phyloP scores from a whole-genome alignment of 1,140 invertebrate genomes.

The Globodera rostochiensis region DNA sequence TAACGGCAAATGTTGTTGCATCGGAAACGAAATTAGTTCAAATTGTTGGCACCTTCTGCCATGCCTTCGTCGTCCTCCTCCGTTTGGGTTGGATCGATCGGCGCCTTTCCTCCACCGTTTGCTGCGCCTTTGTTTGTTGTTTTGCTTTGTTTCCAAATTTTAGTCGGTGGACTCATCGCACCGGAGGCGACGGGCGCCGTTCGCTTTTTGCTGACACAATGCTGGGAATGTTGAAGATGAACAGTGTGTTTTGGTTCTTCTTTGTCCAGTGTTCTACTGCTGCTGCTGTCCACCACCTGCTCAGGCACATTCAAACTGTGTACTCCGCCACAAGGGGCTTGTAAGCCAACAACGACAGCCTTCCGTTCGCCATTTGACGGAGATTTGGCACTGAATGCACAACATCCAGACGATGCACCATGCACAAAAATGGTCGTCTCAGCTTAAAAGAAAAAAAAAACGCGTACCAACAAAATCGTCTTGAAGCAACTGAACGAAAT shows the following conservation, averaged over 20 bases:
- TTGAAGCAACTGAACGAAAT: not conserved
- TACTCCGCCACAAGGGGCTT: not conserved
- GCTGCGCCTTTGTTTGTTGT: not conserved
- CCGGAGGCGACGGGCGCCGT: not conserved
- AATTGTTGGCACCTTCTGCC: not conserved
- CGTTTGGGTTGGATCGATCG: not conserved
- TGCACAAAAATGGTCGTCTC: not conserved
- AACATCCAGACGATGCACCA: not conserved
- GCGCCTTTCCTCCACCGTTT: not conserved
- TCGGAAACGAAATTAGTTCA: not conserved
- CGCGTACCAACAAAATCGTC: not conserved
- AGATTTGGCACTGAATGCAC: not conserved
- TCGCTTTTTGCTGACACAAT: constrained; percentile 8
- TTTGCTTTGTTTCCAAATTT: constrained; percentile 3
- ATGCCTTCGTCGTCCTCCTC: constrained; percentile 20
- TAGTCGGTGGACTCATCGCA: constrained; percentile 20
- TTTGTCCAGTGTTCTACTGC: not conserved
- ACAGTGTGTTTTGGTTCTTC: not conserved
- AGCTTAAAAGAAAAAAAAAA: not conserved
- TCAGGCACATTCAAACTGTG: not conserved
- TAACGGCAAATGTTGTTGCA: not conserved
- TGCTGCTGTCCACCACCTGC: not conserved
- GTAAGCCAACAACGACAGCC: not conserved
- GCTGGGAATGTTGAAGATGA: not conserved
- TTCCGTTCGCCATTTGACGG: not conserved